phyloP scores from a whole-genome alignment of 2,888 invertebrate species.

The Dolomedes plantarius region DNA sequence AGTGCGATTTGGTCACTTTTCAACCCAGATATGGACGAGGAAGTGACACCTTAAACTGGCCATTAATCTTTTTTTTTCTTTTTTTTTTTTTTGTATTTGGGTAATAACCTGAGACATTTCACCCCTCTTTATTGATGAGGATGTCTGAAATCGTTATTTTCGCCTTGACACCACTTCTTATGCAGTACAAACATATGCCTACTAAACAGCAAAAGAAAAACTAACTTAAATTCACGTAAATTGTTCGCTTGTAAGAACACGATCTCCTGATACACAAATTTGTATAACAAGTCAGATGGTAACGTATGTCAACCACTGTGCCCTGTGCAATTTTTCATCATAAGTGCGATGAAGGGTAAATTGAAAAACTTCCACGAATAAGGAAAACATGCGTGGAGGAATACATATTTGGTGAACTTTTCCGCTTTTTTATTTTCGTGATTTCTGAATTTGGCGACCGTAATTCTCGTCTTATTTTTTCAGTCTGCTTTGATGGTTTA shows the following conservation, averaged over 20 bases:
- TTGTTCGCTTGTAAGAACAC: background rate
- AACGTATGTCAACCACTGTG: background rate
- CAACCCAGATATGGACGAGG: too few relatives aligned
- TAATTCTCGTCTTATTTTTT: too few relatives aligned
- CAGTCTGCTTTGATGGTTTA: too few relatives aligned
- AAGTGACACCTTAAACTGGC: too few relatives aligned
- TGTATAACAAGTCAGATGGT: background rate
- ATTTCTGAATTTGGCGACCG: too few relatives aligned
- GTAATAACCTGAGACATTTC: background rate
- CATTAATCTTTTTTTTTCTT: too few relatives aligned
- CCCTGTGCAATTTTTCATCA: background rate
- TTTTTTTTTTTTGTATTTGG: background rate
- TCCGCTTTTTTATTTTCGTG: too few relatives aligned
- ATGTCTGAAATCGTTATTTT: background rate
- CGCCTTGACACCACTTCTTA: background rate
- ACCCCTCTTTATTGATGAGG: background rate
- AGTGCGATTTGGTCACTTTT: too few relatives aligned
- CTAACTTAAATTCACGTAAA: background rate
- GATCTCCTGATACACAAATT: background rate
- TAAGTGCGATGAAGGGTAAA: too few relatives aligned
- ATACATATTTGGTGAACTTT: too few relatives aligned
- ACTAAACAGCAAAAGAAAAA: background rate
- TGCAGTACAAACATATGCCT: background rate
- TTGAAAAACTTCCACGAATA: too few relatives aligned
- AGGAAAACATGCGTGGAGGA: too few relatives aligned